Evolutionary conservation across 2,797 vertebrate species (phyloP), one percentile per base, ranked within the genome.

Genomic region (Sebastes melanostomus): DNA sequence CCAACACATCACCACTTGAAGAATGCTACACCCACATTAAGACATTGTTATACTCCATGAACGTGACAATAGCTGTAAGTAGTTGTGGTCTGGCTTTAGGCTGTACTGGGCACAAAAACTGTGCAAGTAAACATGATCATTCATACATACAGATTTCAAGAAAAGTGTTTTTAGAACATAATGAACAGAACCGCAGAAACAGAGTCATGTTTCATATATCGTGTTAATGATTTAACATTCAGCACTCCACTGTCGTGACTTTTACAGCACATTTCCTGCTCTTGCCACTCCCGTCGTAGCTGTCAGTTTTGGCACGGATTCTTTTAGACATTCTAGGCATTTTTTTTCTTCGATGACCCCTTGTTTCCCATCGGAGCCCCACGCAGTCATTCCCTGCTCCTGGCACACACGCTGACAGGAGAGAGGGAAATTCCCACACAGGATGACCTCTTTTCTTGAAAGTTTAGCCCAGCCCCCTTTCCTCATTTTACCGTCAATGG

Each of bases 401-500:
- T 74, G 79, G 72, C 78, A 86, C 80, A 4, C 76, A 80, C 72
- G 75, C 89, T 90, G 87, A 93, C 93, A 89, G 82, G 83, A 85
- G 78, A 81, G 55, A 83, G 91, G 94, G 94, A 95, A 94, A 91
- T 94, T 95, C 94, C 94, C 95, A 94, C 86, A 91, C 85, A 89
- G 84, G 81, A 88, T 92, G 92, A 94, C 91, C 93, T 91, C 90
- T 85, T 85, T 93, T 90, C 80, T 91, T 83, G 66, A 88, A 78
- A 82, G 85, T 91, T 92, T 91, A 88, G 92, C 59, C 92, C 94
- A 27, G 65, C 94, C 95, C 81, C 76, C 81, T 91, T 83, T 92
- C 89, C 79, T 30, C 82, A 82, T 88, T 92, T 96, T 96, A 96
- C 96, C 92, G 95, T 94, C 95, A 96, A 80, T 91, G 91, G 91